These are phyloP conservation scores for Cantharis rufa DNA, from an alignment of 2,888 invertebrate genomes.

Conservation along the genomic window DNA sequence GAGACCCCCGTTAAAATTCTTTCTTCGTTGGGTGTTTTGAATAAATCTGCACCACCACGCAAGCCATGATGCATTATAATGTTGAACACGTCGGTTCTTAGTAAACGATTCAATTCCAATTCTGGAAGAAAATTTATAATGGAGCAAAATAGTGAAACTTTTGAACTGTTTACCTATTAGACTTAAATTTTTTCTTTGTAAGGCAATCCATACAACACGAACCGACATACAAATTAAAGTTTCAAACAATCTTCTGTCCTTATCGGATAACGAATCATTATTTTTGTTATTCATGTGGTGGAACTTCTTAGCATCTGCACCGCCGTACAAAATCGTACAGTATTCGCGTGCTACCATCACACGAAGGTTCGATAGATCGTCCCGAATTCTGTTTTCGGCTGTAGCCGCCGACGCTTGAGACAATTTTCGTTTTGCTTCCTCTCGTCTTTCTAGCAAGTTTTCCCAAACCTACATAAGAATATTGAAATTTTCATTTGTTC, in stretches of 20 bases:
- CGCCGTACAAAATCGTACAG: slow-evolving; percentile 62
- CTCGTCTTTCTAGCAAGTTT: slow-evolving; percentile 59
- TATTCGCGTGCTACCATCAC: slow-evolving; percentile 66
- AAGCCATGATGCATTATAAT: slow-evolving; percentile 56
- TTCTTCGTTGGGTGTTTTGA: slow-evolving; percentile 54
- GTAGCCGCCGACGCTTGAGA: slow-evolving; percentile 59
- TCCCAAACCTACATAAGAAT: slow-evolving; percentile 58
- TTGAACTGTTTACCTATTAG: slow-evolving; percentile 60
- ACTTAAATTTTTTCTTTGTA: slow-evolving; percentile 62
- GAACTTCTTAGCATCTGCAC: slow-evolving; percentile 59
- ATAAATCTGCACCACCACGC: slow-evolving; percentile 54
- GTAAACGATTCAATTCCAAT: slow-evolving; percentile 64
- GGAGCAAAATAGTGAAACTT: not conserved
- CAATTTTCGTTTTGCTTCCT: slow-evolving; percentile 59
- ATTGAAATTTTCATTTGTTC: slow-evolving; percentile 40
- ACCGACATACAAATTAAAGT: slow-evolving; percentile 62
- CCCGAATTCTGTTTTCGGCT: slow-evolving; percentile 58
- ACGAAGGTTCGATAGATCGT: slow-evolving; percentile 64
- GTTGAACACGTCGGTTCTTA: slow-evolving; percentile 66
- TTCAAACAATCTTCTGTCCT: slow-evolving; percentile 66
- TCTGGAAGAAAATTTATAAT: slow-evolving; percentile 54
- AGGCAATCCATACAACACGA: slow-evolving; percentile 67
- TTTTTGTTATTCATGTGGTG: slow-evolving; percentile 66
- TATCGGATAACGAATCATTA: slow-evolving; percentile 64
- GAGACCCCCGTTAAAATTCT: slow-evolving; percentile 61